Conservation (phyloP, 1,140 invertebrate species). For the Drosophila parabipectinata region DNA sequence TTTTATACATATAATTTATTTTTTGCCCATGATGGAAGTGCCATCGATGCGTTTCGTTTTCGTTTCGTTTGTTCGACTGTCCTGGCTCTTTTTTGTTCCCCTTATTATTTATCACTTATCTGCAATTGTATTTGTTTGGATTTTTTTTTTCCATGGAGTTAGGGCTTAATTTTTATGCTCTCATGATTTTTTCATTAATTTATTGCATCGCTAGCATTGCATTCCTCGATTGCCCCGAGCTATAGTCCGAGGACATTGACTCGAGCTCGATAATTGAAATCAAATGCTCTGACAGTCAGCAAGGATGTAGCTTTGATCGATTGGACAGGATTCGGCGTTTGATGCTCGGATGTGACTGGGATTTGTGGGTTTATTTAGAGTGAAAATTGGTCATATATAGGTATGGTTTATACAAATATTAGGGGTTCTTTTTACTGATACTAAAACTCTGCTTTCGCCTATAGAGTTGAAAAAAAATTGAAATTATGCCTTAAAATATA, state of each 20-base stretch:
- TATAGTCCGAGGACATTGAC: constrained; percentile 40
- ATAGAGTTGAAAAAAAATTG: too few species aligned
- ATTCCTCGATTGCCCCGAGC: constrained; percentile 41
- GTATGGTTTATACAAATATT: background rate
- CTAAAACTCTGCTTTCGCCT: background rate
- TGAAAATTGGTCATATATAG: too few species aligned
- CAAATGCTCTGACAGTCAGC: constrained; percentile 25
- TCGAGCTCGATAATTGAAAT: constrained; percentile 50
- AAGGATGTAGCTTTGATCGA: constrained; percentile 24
- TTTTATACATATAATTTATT: constrained; percentile 39
- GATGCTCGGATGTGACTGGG: background rate
- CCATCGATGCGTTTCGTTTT: constrained; percentile 45
- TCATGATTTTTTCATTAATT: constrained; percentile 79
- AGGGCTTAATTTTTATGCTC: constrained; percentile 66
- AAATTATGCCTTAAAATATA: too few species aligned
- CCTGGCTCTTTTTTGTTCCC: constrained; percentile 49
- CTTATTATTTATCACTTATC: constrained; percentile 77
- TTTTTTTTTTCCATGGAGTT: constrained; percentile 41
- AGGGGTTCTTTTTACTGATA: background rate
- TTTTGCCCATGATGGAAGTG: constrained; percentile 61
- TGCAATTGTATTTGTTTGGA: constrained; percentile 60
- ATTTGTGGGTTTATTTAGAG: constrained; percentile 12
- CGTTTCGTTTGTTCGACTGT: constrained; percentile 29
- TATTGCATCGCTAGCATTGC: constrained; percentile 43
- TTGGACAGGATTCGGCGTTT: constrained; percentile 8